Conservation (phyloP, 2,113 vertebrate genomes). For the Clarias gariepinus region DNA sequence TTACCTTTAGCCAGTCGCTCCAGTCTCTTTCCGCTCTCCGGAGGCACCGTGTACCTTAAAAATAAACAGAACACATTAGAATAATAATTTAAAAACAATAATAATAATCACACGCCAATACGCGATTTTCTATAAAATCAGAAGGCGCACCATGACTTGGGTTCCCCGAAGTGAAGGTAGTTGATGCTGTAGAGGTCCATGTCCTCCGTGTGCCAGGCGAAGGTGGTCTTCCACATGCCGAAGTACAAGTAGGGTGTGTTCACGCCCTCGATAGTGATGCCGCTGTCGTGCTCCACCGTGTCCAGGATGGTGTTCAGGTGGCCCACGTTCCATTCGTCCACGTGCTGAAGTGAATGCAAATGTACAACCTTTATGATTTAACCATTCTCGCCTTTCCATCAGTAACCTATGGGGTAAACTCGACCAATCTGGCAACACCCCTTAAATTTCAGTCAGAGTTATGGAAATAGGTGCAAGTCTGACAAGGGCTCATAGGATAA, state of each 20-base stretch:
- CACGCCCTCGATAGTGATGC: conserved; percentile 92
- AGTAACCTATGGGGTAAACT: too few relatives aligned
- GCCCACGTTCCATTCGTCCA: conserved; percentile 91
- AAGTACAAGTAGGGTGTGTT: conserved; percentile 94
- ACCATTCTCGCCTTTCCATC: neutral
- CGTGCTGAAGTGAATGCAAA: conserved; percentile 60
- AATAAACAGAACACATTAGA: too few relatives aligned
- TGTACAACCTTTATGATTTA: neutral
- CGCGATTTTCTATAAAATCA: neutral
- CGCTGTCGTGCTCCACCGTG: conserved; percentile 89
- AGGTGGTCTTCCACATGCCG: conserved; percentile 99
- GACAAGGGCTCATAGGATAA: neutral
- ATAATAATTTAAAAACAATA: too few relatives aligned
- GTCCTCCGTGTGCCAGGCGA: conserved; percentile 97
- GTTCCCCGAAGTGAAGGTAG: conserved; percentile 95
- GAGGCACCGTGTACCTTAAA: conserved; percentile 87
- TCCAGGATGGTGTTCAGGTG: conserved; percentile 89
- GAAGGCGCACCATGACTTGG: conserved; percentile 87
- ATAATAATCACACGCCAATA: too few relatives aligned
- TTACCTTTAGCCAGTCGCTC: conserved; percentile 95
- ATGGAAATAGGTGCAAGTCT: too few relatives aligned
- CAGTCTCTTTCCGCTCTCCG: conserved; percentile 91
- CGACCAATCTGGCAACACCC: too few relatives aligned
- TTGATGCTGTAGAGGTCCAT: conserved; percentile 98
- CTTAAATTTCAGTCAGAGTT: too few relatives aligned